Evolutionary conservation across 1,140 invertebrate genomes (phyloP).

Genomic region (Cotesia typhae): DNA sequence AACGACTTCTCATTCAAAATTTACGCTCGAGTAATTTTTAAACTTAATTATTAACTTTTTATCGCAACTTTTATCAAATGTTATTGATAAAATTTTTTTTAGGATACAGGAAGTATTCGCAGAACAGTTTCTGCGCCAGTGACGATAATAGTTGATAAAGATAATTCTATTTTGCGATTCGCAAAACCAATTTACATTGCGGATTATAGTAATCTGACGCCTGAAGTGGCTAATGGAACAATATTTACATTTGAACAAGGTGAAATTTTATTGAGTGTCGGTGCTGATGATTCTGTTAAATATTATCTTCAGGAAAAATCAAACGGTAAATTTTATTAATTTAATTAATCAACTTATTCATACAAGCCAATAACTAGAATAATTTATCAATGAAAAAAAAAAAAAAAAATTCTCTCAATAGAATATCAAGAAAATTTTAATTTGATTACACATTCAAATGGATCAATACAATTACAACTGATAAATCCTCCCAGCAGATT

Average conservation of each 20-base stretch:
- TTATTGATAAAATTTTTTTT: constrained; percentile 16
- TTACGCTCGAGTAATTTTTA: constrained; percentile 35
- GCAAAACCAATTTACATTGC: constrained; percentile 29
- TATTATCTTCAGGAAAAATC: constrained; percentile 10
- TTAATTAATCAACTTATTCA: neutral
- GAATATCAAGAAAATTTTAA: constrained; percentile 32
- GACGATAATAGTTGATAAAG: constrained; percentile 25
- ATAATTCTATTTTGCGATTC: constrained; percentile 26
- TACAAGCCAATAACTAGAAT: neutral
- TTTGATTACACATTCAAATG: constrained; percentile 1
- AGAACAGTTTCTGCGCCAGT: constrained; percentile 11
- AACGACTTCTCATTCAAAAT: constrained; percentile 34
- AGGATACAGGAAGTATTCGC: constrained; percentile 26
- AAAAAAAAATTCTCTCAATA: neutral
- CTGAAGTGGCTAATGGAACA: constrained; percentile 28
- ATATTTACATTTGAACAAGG: constrained; percentile 23
- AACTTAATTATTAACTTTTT: neutral
- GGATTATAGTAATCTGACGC: constrained; percentile 12
- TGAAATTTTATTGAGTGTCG: constrained; percentile 13
- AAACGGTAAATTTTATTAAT: constrained; percentile 20
- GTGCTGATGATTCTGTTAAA: constrained; percentile 6
- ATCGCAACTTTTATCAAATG: neutral
- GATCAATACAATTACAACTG: neutral
- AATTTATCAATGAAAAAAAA: constrained; percentile 2
- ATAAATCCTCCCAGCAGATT: constrained; percentile 20